These are phyloP conservation scores for Habrosyne pyritoides DNA, from an alignment of 2,888 invertebrate species.

Conservation along the genomic window DNA sequence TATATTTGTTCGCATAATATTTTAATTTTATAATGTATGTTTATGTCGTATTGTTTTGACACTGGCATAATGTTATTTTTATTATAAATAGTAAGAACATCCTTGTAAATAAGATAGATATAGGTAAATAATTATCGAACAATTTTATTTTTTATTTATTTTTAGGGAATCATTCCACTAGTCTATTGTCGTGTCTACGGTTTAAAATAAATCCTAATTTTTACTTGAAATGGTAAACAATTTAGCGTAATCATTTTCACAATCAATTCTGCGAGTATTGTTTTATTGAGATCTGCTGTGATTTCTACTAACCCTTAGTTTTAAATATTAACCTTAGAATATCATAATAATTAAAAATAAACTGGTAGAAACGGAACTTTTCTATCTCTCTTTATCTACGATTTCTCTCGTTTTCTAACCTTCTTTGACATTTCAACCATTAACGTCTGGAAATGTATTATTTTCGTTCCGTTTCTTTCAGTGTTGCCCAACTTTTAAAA, in stretches of 20 bases:
- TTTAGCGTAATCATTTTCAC: conserved; percentile 41
- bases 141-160: conserved; percentile 49
- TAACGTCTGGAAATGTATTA: background rate
- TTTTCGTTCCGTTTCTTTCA: background rate
- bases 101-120: conserved; percentile 43
- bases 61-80: conserved; percentile 29
- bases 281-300: conserved; percentile 68
- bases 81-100: conserved; percentile 14
- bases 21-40: conserved; percentile 3
- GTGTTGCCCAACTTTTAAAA: background rate
- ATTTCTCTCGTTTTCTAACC: background rate
- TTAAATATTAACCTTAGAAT: conserved; percentile 4
- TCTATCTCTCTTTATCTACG: background rate
- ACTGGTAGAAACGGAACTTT: background rate
- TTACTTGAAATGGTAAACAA: conserved; percentile 32
- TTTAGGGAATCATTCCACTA: conserved; percentile 50
- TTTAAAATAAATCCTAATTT: conserved; percentile 23
- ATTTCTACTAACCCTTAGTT: conserved; percentile 59
- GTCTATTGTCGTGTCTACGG: conserved; percentile 39
- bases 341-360: background rate
- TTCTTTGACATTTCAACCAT: too few species aligned
- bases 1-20: conserved; percentile 9
- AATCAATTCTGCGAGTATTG: conserved; percentile 31
- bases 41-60: conserved; percentile 3
- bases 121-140: conserved; percentile 43